Percentiles rank a stretch among this genome's conserved stretches.
Evolutionary conservation across 2,888 invertebrate species (phyloP).

Genomic region (Lithophane socia): DNA sequence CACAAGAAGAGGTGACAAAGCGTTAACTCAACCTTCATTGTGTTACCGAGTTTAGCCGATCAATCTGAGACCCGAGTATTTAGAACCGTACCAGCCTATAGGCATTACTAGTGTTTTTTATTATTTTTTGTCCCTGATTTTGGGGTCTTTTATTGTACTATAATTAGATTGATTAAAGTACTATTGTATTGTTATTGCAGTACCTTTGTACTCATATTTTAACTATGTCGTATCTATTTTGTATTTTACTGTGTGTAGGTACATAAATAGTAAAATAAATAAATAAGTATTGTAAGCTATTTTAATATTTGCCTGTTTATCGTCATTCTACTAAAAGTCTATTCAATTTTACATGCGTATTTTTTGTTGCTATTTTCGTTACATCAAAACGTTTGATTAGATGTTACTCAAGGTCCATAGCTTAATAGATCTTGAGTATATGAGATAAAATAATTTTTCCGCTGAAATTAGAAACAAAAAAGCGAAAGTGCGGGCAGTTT

Average conservation of each 20-base stretch:
- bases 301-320: constrained; percentile 1
- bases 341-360: neutral
- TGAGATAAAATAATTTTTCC: neutral
- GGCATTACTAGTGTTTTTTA: constrained; percentile 39
- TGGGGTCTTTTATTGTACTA: constrained; percentile 1
- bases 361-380: neutral
- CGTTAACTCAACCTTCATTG: constrained; percentile 67
- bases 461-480: neutral
- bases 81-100: constrained; percentile 45
- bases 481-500: neutral
- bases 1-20: constrained; percentile 65
- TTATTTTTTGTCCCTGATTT: constrained; percentile 18
- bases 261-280: too few species aligned
- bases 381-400: neutral
- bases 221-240: too few species aligned
- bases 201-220: too few species aligned
- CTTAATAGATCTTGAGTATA: neutral
- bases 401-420: too few species aligned
- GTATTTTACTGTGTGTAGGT: too few species aligned
- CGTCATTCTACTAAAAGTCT: neutral
- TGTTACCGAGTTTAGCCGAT: constrained; percentile 63
- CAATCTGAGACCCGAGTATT: constrained; percentile 56
- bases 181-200: too few species aligned
- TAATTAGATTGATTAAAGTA: constrained; percentile 18
- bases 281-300: constrained; percentile 3